A percentile compares a stretch with the other conserved stretches of the same genome.
Evolutionary conservation across 1,140 invertebrate species (phyloP).

Genomic region (Daktulosphaira vitifoliae): DNA sequence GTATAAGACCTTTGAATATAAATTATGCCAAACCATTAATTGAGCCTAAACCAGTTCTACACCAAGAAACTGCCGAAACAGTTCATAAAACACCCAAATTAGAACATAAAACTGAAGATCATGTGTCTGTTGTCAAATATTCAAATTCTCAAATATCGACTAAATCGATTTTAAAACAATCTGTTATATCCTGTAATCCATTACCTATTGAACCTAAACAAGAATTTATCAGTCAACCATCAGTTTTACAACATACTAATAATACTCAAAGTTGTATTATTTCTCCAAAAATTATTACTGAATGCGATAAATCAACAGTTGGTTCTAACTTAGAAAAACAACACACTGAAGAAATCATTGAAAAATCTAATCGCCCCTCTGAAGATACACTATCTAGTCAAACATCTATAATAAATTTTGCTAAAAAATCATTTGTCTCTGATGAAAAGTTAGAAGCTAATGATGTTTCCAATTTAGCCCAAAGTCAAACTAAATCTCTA

Average conservation of each 20-base stretch:
- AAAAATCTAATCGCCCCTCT: too few relatives aligned
- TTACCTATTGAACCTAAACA: not conserved
- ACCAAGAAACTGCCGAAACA: too few relatives aligned
- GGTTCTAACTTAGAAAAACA: not conserved
- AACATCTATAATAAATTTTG: constrained; percentile 16
- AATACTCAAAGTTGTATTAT: constrained; percentile 24
- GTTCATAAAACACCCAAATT: not conserved
- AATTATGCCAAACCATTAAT: constrained; percentile 21
- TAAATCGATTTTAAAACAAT: not conserved
- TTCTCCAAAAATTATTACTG: not conserved
- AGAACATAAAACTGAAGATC: constrained; percentile 10
- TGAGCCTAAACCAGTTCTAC: constrained; percentile 4
- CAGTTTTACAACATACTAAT: constrained; percentile 22
- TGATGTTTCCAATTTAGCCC: not conserved
- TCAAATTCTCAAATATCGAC: constrained; percentile 5
- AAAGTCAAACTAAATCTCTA: not conserved
- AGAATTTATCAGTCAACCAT: constrained; percentile 8
- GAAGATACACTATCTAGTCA: not conserved
- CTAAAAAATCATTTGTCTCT: constrained; percentile 1
- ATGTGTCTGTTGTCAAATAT: constrained; percentile 21
- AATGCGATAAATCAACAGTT: not conserved
- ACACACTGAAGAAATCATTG: not conserved
- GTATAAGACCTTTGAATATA: constrained; percentile 16
- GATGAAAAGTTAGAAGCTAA: not conserved
- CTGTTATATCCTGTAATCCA: constrained; percentile 15